Percentiles rank a stretch among this genome's conserved stretches.
Conservation (phyloP, 2,797 vertebrate genomes). For the Apogon hyalosoma region DNA sequence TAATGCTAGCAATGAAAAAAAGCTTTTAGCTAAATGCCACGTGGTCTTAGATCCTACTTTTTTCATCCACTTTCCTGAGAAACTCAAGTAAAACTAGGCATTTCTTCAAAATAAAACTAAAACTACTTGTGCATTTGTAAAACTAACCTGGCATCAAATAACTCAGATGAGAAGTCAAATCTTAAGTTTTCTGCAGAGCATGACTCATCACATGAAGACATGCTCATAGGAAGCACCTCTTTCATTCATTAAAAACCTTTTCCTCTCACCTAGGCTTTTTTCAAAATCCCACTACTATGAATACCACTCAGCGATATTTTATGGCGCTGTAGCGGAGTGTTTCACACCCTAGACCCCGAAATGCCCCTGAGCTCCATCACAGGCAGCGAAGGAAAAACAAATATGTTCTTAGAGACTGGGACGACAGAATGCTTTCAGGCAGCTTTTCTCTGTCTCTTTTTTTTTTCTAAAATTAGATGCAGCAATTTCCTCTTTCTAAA, state of each 20-base stretch:
- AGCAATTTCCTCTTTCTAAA: conserved; percentile 84
- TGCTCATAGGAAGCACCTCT: conserved; percentile 3
- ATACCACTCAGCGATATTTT: conserved; percentile 21
- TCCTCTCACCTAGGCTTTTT: conserved; percentile 10
- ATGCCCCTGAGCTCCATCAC: conserved; percentile 59
- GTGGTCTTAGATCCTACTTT: no score
- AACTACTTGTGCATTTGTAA: no score
- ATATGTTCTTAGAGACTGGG: conserved; percentile 66
- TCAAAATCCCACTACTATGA: conserved; percentile 22
- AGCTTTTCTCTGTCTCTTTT: conserved; percentile 56
- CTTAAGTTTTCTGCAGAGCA: conserved; percentile 9
- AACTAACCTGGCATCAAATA: no score
- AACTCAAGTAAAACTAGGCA: no score
- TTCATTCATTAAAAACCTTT: conserved; percentile 42
- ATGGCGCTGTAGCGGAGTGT: conserved; percentile 20
- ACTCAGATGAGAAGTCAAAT: conserved; percentile 3
- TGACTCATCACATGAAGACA: conserved; percentile 38
- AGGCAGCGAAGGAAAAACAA: conserved; percentile 78
- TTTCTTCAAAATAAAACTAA: no score
- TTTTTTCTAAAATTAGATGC: conserved; percentile 83
- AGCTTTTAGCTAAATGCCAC: no score
- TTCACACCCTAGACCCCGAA: conserved; percentile 57
- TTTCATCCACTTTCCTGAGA: no score
- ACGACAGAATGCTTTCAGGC: conserved; percentile 76
- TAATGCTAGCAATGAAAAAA: no score